Conservation (phyloP, 2,113 vertebrate genomes). For the Raja brachyura region DNA sequence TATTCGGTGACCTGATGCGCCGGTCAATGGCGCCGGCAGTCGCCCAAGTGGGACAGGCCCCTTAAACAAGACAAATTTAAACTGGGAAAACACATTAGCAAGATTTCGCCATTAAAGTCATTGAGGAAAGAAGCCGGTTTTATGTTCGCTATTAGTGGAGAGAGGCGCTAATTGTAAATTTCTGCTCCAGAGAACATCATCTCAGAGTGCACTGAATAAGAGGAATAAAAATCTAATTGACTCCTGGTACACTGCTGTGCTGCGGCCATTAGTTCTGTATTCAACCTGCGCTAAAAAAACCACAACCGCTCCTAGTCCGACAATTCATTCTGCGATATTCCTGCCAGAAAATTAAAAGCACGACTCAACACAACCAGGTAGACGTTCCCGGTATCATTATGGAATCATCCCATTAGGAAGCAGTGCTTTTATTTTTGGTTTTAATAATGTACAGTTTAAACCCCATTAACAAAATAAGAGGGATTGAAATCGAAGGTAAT, state of each 20-base stretch:
- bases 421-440: not conserved
- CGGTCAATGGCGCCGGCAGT: too few relatives aligned
- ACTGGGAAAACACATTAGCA: conserved; percentile 21
- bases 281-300: not conserved
- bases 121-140: conserved; percentile 11
- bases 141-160: not conserved
- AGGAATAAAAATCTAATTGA: conserved; percentile 27
- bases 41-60: too few relatives aligned
- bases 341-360: not conserved
- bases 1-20: too few relatives aligned
- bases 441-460: not conserved
- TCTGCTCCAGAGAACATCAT: not conserved
- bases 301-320: not conserved
- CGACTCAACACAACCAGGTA: not conserved
- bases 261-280: not conserved
- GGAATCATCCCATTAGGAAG: not conserved
- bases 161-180: conserved; percentile 28
- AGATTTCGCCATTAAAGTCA: not conserved
- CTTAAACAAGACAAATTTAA: conserved; percentile 5
- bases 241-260: not conserved
- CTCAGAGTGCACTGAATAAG: not conserved
- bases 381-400: not conserved
- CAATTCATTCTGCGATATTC: not conserved
- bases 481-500: not conserved
- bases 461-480: not conserved